Conservation (phyloP, 2,113 vertebrate genomes). For the Brachypodius melanocephalos region DNA sequence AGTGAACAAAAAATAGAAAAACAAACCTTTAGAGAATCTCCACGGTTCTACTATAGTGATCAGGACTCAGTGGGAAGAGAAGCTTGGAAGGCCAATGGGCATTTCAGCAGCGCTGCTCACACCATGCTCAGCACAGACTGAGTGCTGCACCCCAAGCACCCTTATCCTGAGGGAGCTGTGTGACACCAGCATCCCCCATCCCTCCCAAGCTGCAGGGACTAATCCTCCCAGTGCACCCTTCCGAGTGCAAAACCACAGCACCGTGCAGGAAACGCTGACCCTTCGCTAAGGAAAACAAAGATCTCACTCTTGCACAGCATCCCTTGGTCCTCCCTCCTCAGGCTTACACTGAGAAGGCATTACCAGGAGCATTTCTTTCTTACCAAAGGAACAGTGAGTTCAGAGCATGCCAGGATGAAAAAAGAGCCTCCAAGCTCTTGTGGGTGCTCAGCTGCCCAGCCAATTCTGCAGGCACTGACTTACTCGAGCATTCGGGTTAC, state of each 20-base stretch:
- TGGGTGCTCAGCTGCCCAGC: not conserved
- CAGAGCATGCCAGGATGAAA: not conserved
- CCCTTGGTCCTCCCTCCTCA: not conserved
- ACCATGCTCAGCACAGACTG: not conserved
- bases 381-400: not conserved
- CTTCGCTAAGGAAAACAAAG: not conserved
- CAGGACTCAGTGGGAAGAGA: not conserved
- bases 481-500: not conserved
- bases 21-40: conserved; percentile 10
- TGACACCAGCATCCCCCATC: not conserved
- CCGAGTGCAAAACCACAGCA: conserved; percentile 7
- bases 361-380: not conserved
- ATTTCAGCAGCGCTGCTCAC: not conserved
- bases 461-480: not conserved
- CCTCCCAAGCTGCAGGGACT: not conserved
- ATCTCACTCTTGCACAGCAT: not conserved
- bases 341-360: not conserved
- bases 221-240: conserved; percentile 30
- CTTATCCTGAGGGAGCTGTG: not conserved
- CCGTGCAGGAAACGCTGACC: not conserved
- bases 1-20: not conserved
- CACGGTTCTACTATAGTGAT: not conserved
- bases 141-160: not conserved
- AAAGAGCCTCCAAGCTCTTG: not conserved
- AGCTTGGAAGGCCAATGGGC: not conserved